A percentile compares a stretch with the other conserved stretches of the same genome.
Evolutionary conservation across 2,113 vertebrate genomes (phyloP).

Genomic region (Podarcis muralis): DNA sequence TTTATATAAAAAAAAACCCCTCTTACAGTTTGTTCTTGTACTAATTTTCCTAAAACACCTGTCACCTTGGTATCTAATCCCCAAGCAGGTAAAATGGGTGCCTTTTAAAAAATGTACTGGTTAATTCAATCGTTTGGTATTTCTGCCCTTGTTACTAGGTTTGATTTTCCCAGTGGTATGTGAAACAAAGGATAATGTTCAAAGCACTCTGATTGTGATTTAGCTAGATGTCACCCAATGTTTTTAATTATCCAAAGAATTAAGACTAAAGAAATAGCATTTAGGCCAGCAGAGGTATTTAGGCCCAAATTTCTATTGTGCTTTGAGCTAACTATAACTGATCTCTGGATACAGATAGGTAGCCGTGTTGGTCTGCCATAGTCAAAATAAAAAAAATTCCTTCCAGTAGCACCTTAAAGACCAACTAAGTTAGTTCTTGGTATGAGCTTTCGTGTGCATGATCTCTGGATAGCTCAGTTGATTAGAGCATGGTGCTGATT

Average conservation of each 20-base stretch:
- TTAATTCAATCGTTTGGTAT: not conserved
- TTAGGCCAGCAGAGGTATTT: not conserved
- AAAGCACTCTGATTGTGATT: not conserved
- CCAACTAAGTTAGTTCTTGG: too few relatives aligned
- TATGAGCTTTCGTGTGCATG: too few relatives aligned
- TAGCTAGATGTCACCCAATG: not conserved
- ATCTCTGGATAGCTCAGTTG: not conserved
- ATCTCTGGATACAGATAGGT: too few relatives aligned
- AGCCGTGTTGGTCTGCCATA: too few relatives aligned
- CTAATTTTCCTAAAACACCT: not conserved
- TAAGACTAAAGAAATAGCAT: not conserved
- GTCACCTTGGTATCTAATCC: slow-evolving; percentile 31
- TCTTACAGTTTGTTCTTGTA: slow-evolving; percentile 1
- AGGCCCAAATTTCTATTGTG: not conserved
- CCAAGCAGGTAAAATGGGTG: slow-evolving; percentile 4
- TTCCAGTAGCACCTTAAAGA: too few relatives aligned
- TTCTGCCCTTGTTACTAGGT: slow-evolving; percentile 11
- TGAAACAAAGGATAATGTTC: not conserved
- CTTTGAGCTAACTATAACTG: not conserved
- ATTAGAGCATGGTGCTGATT: too few relatives aligned
- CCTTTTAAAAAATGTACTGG: not conserved
- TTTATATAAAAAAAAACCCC: slow-evolving; percentile 12
- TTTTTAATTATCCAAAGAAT: not conserved
- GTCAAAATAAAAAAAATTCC: too few relatives aligned
- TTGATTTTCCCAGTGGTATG: not conserved